These are phyloP conservation scores for Micronycteris hirsuta DNA, from an alignment of 2,113 vertebrate genomes.

Conservation along the genomic window DNA sequence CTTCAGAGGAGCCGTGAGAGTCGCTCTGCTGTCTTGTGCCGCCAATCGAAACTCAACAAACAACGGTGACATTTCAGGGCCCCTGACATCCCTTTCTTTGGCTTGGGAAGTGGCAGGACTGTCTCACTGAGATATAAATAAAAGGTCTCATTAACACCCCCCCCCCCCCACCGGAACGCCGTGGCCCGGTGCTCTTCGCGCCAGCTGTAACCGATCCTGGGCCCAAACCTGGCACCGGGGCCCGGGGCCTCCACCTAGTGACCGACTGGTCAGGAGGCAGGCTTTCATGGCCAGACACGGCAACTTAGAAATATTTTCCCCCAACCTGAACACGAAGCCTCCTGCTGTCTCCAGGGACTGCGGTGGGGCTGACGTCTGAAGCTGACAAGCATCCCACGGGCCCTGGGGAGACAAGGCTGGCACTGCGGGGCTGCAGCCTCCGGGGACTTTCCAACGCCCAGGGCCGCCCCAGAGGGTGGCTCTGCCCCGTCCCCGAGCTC, in stretches of 20 bases:
- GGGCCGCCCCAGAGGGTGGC: background rate
- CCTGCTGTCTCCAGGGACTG: background rate
- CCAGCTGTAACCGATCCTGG: conserved; percentile 8
- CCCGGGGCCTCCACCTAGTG: background rate
- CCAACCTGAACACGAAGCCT: background rate
- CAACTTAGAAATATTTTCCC: conserved; percentile 15
- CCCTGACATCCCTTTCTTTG: background rate
- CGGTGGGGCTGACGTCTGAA: background rate
- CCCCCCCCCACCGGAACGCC: background rate
- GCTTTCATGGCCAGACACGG: background rate
- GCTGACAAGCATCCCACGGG: background rate
- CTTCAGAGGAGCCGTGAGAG: background rate
- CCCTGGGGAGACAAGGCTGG: background rate
- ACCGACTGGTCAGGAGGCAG: background rate
- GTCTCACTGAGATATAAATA: conserved; percentile 49
- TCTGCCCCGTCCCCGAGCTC: background rate
- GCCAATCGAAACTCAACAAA: background rate
- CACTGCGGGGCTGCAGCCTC: background rate
- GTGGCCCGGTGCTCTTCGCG: background rate
- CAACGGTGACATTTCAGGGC: background rate
- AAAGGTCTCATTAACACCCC: background rate
- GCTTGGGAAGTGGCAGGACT: background rate
- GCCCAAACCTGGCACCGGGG: background rate
- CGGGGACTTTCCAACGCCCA: background rate
- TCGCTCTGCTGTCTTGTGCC: background rate